A percentile compares a stretch with the other conserved stretches of the same genome.
phyloP scores from a whole-genome alignment of 2,113 vertebrate species.

The Tiliqua scincoides region DNA sequence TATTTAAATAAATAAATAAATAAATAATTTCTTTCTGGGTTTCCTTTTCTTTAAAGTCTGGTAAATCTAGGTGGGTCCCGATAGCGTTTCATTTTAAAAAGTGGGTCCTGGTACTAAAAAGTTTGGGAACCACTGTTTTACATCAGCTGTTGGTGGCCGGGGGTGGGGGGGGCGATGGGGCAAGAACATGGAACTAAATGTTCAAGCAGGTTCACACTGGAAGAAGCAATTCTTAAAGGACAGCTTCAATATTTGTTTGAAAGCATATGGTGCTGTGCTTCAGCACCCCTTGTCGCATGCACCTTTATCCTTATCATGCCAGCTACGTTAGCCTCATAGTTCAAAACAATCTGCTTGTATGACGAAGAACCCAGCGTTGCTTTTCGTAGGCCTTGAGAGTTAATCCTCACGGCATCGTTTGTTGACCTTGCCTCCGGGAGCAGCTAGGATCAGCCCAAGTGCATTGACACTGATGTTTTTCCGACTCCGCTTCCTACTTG shows the following conservation, averaged over 20 bases:
- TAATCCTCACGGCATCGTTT: constrained; percentile 38
- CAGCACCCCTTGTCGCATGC: constrained; percentile 26
- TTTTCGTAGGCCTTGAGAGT: constrained; percentile 48
- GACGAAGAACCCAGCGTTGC: constrained; percentile 28
- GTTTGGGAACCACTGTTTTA: too few relatives aligned
- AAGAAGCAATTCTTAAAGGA: too few relatives aligned
- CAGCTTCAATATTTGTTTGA: neutral
- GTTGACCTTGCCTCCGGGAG: constrained; percentile 60
- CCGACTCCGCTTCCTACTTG: constrained; percentile 34
- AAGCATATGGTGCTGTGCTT: neutral
- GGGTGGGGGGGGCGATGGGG: too few relatives aligned
- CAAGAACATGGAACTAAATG: too few relatives aligned
- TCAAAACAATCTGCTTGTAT: constrained; percentile 45
- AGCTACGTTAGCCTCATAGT: neutral
- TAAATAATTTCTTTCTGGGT: too few relatives aligned
- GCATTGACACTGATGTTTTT: constrained; percentile 59
- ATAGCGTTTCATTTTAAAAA: too few relatives aligned
- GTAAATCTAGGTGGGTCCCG: too few relatives aligned
- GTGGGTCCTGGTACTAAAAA: too few relatives aligned
- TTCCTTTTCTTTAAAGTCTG: too few relatives aligned
- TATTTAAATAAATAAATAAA: too few relatives aligned
- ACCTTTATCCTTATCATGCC: neutral
- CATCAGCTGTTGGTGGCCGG: too few relatives aligned
- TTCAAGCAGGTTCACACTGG: too few relatives aligned
- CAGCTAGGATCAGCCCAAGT: constrained; percentile 42